Evolutionary conservation across 2,797 vertebrate species (phyloP), one percentile per base, ranked within the genome.

Genomic region (Mastacembelus armatus): DNA sequence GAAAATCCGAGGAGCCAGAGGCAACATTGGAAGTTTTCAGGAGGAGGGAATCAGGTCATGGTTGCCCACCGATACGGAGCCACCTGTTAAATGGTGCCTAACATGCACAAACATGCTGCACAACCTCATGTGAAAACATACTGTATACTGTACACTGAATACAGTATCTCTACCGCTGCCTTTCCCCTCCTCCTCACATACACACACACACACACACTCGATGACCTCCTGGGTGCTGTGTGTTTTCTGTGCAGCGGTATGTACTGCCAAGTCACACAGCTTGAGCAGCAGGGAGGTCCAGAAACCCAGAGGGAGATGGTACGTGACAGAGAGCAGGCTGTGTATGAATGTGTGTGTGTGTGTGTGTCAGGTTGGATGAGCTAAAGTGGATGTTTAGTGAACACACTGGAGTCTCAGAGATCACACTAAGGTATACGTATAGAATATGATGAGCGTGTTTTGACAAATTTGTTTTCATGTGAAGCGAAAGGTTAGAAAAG

Each of bases 221-320:
- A 27, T 87, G 74, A 85, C 80, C 85, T 88, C 81, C 73, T 67
- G 70, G 71, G 71, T 83, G 80, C 84, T 86, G 81, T 86, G 81
- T 68, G 78, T 74, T 84, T 79, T 78, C 75, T 81, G 74, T n/a
- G 21, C 75, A 80, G 44, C 50, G 30, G 78, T 85, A 68, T 86
- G 78, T 78, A 42, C 87, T 89, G 92, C 93, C 91, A 93, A 94
- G 86, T 90, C 84, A 84, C 88, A 91, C 91, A 92, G 90, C 85
- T 89, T 91, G 89, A 88, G 88, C 79, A 92, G 79, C 89, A 77
- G 71, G 86, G 89, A 92, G 88, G 89, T 93, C 91, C 85, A 85
- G 73, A 87, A 90, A 80, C 83, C 91, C 84, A 58, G 78, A 80
- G 85, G 86, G 87, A 87, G 84, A 91, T 82, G 80, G 74, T 93